Conservation (phyloP, 2,888 invertebrate genomes). For the Scrobipalpa costella region DNA sequence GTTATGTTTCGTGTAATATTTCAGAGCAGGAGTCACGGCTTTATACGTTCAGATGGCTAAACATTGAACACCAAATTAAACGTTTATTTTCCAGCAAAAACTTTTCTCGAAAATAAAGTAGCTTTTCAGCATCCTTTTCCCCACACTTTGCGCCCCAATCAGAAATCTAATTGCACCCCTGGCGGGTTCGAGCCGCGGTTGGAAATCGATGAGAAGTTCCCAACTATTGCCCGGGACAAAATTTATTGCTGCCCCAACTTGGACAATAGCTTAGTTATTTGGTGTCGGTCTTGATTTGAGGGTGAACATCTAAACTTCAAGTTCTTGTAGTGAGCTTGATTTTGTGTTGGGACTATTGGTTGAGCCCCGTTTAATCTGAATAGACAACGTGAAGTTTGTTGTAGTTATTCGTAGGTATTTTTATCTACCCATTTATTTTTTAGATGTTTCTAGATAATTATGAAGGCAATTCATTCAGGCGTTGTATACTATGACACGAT, state of each 20-base stretch:
- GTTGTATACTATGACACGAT: too few relatives aligned
- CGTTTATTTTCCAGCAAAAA: not conserved
- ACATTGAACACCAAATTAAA: not conserved
- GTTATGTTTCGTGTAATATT: too few relatives aligned
- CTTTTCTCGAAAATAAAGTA: not conserved
- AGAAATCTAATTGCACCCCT: constrained; percentile 19
- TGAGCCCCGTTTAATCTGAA: constrained; percentile 39
- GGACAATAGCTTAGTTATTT: constrained; percentile 64
- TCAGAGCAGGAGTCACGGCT: too few relatives aligned
- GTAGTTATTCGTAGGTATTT: too few relatives aligned
- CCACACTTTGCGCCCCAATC: not conserved
- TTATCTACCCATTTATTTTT: too few relatives aligned
- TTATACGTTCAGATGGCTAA: not conserved
- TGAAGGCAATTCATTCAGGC: too few relatives aligned
- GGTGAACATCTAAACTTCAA: constrained; percentile 40
- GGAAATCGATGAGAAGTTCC: constrained; percentile 42
- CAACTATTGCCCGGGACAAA: constrained; percentile 58
- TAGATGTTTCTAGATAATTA: too few relatives aligned
- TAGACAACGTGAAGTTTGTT: too few relatives aligned
- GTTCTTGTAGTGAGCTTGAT: constrained; percentile 20
- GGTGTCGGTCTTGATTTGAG: constrained; percentile 56
- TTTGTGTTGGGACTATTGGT: constrained; percentile 19
- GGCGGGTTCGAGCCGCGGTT: constrained; percentile 19
- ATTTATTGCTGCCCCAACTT: constrained; percentile 63
- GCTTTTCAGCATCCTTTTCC: not conserved